phyloP scores from a whole-genome alignment of 2,888 invertebrate species.

The Leucoma salicis region DNA sequence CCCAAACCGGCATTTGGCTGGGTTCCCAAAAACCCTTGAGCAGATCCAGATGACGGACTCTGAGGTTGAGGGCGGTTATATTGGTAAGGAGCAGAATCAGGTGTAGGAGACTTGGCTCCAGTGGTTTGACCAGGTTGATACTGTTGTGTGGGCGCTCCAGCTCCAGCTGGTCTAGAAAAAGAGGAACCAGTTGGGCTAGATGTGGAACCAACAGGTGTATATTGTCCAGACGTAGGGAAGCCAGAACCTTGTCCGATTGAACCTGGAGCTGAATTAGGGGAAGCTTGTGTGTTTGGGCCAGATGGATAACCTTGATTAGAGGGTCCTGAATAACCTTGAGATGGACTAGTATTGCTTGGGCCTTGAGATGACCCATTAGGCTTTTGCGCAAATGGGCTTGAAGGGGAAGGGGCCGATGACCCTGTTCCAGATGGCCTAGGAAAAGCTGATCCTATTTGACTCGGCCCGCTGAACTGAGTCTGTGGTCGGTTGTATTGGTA shows the following conservation, averaged over 20 bases:
- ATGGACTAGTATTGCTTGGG: background rate
- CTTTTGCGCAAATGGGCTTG: background rate
- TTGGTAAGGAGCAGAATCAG: constrained; percentile 39
- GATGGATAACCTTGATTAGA: constrained; percentile 22
- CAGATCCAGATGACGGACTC: background rate
- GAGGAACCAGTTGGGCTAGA: constrained; percentile 1
- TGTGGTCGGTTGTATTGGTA: constrained; percentile 43
- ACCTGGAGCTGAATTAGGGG: background rate
- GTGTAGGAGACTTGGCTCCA: constrained; percentile 22
- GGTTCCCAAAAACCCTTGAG: background rate
- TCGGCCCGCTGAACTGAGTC: constrained; percentile 16
- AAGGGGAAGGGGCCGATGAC: constrained; percentile 3
- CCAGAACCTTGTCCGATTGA: constrained; percentile 10
- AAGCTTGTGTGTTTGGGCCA: constrained; percentile 9
- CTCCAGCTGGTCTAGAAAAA: constrained; percentile 1
- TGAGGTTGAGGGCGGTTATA: constrained; percentile 38
- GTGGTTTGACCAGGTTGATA: constrained; percentile 12
- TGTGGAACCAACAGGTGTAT: constrained; percentile 7
- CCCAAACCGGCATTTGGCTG: background rate
- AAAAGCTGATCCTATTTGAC: constrained; percentile 13
- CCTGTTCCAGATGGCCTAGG: constrained; percentile 15
- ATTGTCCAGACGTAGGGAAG: constrained; percentile 16
- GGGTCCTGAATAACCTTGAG: constrained; percentile 10
- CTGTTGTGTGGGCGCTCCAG: constrained; percentile 1
- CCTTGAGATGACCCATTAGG: constrained; percentile 1